Evolutionary conservation across 2,888 invertebrate genomes (phyloP).

Genomic region (Drosophila kokeensis): DNA sequence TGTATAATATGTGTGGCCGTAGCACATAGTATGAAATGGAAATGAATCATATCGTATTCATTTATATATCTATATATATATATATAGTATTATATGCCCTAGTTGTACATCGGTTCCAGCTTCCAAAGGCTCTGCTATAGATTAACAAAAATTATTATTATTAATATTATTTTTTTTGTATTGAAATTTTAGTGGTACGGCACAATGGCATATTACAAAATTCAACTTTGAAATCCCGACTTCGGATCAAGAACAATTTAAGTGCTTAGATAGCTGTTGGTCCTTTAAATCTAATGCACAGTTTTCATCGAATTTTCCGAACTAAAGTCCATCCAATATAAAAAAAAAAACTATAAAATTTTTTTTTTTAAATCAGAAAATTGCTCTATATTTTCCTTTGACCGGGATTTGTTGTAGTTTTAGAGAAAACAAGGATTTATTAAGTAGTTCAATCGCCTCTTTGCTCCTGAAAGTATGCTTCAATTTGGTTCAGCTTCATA

Average conservation of each 20-base stretch:
- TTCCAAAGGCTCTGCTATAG: conserved; percentile 17
- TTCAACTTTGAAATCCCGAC: not conserved
- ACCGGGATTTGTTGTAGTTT: not conserved
- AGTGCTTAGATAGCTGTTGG: not conserved
- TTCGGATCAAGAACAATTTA: not conserved
- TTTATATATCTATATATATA: conserved; percentile 4
- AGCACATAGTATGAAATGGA: conserved; percentile 24
- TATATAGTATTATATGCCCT: conserved; percentile 22
- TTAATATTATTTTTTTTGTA: not conserved
- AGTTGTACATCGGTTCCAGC: conserved; percentile 32
- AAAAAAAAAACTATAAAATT: not conserved
- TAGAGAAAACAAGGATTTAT: not conserved
- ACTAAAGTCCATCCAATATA: not conserved
- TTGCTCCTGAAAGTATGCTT: not conserved
- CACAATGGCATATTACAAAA: not conserved
- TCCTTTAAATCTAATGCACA: not conserved
- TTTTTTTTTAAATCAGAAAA: not conserved
- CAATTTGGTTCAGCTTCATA: not conserved
- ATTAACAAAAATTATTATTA: conserved; percentile 1
- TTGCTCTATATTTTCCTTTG: not conserved
- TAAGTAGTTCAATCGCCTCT: not conserved
- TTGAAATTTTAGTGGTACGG: not conserved
- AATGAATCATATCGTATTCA: conserved; percentile 30
- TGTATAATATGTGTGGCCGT: conserved; percentile 74
- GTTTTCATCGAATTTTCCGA: not conserved